A percentile compares a stretch with the other conserved stretches of the same genome.
Conservation (phyloP, 2,888 invertebrate genomes). For the Tetheella fluctuosa region DNA sequence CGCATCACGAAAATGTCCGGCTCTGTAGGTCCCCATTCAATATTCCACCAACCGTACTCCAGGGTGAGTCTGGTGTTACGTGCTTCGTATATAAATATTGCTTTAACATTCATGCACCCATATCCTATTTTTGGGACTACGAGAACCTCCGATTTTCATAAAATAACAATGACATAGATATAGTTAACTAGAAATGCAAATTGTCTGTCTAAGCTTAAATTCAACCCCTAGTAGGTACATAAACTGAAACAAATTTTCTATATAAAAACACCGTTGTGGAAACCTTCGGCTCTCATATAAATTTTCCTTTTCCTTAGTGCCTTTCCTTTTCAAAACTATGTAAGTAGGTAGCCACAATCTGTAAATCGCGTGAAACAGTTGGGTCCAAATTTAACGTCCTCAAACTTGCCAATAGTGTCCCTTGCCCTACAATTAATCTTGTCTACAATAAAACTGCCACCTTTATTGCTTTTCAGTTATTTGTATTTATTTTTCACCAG, state of each 20-base stretch:
- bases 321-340: conserved; percentile 31
- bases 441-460: conserved; percentile 53
- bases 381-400: conserved; percentile 56
- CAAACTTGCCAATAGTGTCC: conserved; percentile 44
- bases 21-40: conserved; percentile 40
- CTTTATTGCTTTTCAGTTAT: conserved; percentile 54
- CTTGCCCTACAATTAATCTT: conserved; percentile 50
- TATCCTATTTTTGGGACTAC: conserved; percentile 15
- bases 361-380: conserved; percentile 50
- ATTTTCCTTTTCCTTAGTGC: conserved; percentile 24
- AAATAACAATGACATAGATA: not conserved
- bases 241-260: not conserved
- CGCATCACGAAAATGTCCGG: conserved; percentile 47
- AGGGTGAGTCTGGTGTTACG: conserved; percentile 55
- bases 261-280: not conserved
- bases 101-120: conserved; percentile 29
- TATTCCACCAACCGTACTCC: conserved; percentile 49
- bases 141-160: conserved; percentile 13
- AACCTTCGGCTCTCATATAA: not conserved
- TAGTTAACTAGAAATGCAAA: not conserved
- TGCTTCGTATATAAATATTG: conserved; percentile 59
- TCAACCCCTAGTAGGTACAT: too few relatives aligned
- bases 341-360: conserved; percentile 35
- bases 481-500: conserved; percentile 31
- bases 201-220: too few relatives aligned